Evolutionary conservation across 2,888 invertebrate genomes (phyloP).

Genomic region (Cistogaster globosa): DNA sequence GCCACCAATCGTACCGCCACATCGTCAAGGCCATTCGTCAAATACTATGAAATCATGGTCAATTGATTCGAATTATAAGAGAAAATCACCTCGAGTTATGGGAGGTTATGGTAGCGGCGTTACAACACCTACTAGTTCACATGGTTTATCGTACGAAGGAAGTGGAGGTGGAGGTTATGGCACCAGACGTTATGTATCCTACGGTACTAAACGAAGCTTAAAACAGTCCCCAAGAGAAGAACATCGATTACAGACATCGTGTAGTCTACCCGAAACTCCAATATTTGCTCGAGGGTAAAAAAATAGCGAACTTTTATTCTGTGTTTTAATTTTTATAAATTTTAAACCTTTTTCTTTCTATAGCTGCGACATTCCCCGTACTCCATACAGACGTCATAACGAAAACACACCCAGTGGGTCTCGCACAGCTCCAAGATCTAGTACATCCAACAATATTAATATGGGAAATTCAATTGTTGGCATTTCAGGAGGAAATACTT

Average conservation of each 20-base stretch:
- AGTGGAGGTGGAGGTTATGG: conserved; percentile 83
- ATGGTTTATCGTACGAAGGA: conserved; percentile 74
- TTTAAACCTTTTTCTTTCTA: conserved; percentile 37
- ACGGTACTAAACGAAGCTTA: conserved; percentile 82
- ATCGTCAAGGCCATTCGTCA: conserved; percentile 85
- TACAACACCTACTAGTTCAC: conserved; percentile 78
- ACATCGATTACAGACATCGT: conserved; percentile 90
- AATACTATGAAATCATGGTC: conserved; percentile 92
- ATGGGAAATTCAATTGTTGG: conserved; percentile 82
- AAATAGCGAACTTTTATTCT: neutral
- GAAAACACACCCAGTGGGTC: conserved; percentile 83
- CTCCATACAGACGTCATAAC: conserved; percentile 87
- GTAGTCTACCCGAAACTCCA: conserved; percentile 94
- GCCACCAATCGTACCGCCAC: conserved; percentile 90
- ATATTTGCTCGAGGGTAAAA: conserved; percentile 90
- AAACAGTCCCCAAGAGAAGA: conserved; percentile 86
- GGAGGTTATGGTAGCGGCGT: conserved; percentile 84
- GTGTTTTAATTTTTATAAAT: neutral
- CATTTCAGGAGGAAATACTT: conserved; percentile 77
- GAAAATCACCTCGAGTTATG: conserved; percentile 84
- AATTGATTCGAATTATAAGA: conserved; percentile 91
- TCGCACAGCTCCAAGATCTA: conserved; percentile 86
- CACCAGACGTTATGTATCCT: conserved; percentile 82
- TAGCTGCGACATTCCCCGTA: conserved; percentile 91
- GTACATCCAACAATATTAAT: conserved; percentile 82